These are phyloP conservation scores for Tringa solitaria DNA, from an alignment of 2,113 vertebrate genomes.

Conservation along the genomic window DNA sequence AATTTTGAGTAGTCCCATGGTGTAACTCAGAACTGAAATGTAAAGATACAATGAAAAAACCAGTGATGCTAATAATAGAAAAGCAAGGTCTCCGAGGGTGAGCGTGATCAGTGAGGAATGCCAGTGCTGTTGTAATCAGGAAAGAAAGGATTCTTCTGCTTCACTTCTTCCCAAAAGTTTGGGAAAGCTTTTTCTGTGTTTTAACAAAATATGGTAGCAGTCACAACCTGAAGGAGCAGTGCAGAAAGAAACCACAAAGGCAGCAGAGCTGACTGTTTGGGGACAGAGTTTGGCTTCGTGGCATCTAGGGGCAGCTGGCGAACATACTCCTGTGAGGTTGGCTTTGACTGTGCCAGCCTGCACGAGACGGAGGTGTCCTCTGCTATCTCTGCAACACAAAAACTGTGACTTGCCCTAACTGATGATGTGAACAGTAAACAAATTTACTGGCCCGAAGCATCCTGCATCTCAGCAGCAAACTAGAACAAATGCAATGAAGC, in stretches of 20 bases:
- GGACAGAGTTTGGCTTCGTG: not conserved
- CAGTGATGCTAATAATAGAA: constrained; percentile 8
- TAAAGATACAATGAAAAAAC: not conserved
- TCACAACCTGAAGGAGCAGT: not conserved
- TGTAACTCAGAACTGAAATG: not conserved
- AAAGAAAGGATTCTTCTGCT: not conserved
- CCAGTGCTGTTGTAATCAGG: not conserved
- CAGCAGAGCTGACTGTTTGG: not conserved
- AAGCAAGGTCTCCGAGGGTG: not conserved
- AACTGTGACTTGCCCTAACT: not conserved
- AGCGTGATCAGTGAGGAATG: not conserved
- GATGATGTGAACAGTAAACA: not conserved
- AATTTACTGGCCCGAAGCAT: not conserved
- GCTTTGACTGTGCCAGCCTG: not conserved
- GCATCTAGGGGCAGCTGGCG: not conserved
- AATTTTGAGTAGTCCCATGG: not conserved
- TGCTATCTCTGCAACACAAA: not conserved
- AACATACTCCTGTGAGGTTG: not conserved
- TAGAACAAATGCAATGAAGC: not conserved
- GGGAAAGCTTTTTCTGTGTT: not conserved
- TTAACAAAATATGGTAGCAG: not conserved
- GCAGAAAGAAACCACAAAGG: not conserved
- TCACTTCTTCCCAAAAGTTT: not conserved
- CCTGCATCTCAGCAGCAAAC: not conserved
- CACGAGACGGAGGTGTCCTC: not conserved